These are phyloP conservation scores for Bacillus rossius DNA, from an alignment of 1,140 invertebrate genomes.

Conservation along the genomic window DNA sequence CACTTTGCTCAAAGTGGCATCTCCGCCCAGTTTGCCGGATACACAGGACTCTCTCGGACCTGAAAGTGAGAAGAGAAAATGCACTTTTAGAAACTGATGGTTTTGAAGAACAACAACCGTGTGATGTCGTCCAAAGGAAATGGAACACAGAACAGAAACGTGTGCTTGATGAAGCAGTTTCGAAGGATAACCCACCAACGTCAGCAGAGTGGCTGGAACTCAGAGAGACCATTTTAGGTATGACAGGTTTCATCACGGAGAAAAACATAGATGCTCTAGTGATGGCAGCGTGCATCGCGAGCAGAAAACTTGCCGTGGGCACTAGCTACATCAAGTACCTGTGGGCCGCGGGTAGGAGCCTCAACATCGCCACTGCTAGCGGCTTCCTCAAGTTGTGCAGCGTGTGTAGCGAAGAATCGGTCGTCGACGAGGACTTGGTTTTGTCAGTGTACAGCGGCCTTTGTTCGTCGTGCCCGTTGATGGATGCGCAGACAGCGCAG, in stretches of 20 bases:
- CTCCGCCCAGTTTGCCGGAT: too few relatives aligned
- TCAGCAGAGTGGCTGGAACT: conserved; percentile 28
- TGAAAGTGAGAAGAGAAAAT: too few relatives aligned
- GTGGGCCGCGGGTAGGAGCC: conserved; percentile 37
- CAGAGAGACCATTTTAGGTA: conserved; percentile 19
- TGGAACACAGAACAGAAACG: not conserved
- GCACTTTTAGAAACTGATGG: too few relatives aligned
- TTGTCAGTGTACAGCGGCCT: conserved; percentile 45
- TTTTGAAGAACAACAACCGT: too few relatives aligned
- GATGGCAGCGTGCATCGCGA: conserved; percentile 42
- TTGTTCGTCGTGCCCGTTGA: conserved; percentile 46
- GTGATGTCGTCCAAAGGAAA: too few relatives aligned
- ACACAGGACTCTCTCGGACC: too few relatives aligned
- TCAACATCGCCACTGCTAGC: conserved; percentile 38
- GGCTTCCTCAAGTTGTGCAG: conserved; percentile 47
- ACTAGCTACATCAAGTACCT: conserved; percentile 52
- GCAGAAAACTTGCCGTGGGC: conserved; percentile 43
- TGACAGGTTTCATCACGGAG: conserved; percentile 35
- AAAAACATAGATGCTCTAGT: conserved; percentile 52
- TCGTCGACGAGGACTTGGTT: conserved; percentile 18
- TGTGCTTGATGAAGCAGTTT: not conserved
- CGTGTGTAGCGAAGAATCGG: conserved; percentile 30
- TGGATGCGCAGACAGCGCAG: conserved; percentile 52
- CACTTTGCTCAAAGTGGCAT: too few relatives aligned
- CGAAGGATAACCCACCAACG: conserved; percentile 4